Evolutionary conservation across 1,140 invertebrate species (phyloP), one percentile per base, ranked within the genome.

Genomic region (Pseudomyrmex gracilis): DNA sequence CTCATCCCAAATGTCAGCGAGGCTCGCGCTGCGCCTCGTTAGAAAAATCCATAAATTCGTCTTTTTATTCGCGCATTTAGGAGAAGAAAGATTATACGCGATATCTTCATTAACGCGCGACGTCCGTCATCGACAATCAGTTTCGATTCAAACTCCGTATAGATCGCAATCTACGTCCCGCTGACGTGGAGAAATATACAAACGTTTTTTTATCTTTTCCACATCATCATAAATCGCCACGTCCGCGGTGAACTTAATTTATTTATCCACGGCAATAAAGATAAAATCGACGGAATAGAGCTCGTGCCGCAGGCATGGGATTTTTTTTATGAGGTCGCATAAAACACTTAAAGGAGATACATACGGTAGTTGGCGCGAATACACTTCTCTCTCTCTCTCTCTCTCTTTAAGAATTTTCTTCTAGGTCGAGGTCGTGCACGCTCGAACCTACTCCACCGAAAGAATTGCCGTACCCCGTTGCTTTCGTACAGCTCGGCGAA

Each of bases 381-480:
- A 58, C 20, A 34, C 34, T 34, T 34, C 34, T 34, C 34, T 34
- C 24, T 34, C 34, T 34, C 34, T 34, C 24, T 34, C 24, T 34
- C 47, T 58, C 64, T 70, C 51, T 71, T 60, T 60, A 71, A 58
- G 66, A 34, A 5, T 34, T 34, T 5, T 34, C 49, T 80, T 53
- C 66, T 70, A 80, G 76, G 76, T 80, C 76, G 76, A 80, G 76
- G 76, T 49, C 66, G 24, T 60, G 20, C 12, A 20, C 43, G 34
- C 17, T 22, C 34, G 22, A 80, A 58, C 53, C 15, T 68, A 55
- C 13, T 10, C 1, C 24, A 58, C 34, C 20, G 66, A 13, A 70
- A 57, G 15, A 78, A 70, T 68, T 17, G 17, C 10, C 24, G 20
- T 66, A 68, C 51, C 73, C 53, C 51, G 24, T 53, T 70, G 45